A percentile compares a stretch with the other conserved stretches of the same genome.
Evolutionary conservation across 2,113 vertebrate species (phyloP).

Genomic region (Pseudorectes ferrugineus): DNA sequence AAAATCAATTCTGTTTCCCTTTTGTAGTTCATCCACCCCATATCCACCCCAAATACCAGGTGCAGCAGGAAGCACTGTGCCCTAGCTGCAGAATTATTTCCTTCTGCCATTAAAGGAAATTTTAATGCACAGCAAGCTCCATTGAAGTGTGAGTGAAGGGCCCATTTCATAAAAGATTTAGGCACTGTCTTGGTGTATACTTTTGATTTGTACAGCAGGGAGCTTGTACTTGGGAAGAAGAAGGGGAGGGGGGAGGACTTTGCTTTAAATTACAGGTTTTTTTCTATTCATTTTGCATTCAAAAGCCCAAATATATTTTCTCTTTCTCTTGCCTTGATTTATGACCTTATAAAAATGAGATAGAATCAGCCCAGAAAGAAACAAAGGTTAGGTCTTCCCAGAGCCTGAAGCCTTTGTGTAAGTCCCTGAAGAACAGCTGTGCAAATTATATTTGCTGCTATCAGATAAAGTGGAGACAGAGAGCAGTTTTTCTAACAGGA

Average conservation of each 20-base stretch:
- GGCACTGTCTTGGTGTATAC: neutral
- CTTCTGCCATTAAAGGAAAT: constrained; percentile 31
- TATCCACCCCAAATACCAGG: neutral
- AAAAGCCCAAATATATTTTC: constrained; percentile 55
- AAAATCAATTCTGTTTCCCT: neutral
- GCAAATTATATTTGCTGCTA: constrained; percentile 68
- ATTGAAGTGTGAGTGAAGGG: constrained; percentile 24
- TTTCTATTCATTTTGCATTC: constrained; percentile 12
- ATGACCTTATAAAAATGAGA: constrained; percentile 52
- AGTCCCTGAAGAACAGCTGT: constrained; percentile 55
- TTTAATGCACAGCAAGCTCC: constrained; percentile 16
- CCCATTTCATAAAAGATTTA: constrained; percentile 41
- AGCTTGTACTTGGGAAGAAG: neutral
- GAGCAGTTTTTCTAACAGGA: constrained; percentile 40
- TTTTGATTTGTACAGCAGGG: constrained; percentile 36
- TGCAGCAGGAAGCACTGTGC: neutral
- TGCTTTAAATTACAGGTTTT: constrained; percentile 11
- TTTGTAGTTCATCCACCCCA: neutral
- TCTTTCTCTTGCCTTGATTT: neutral
- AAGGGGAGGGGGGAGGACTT: neutral
- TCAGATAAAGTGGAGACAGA: constrained; percentile 31
- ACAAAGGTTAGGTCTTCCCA: constrained; percentile 46
- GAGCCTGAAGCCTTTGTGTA: constrained; percentile 50
- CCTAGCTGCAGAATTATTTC: constrained; percentile 7
- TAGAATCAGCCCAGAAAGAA: constrained; percentile 35